Conservation (phyloP, 2,888 invertebrate genomes). For the Drosophila mayaguana region DNA sequence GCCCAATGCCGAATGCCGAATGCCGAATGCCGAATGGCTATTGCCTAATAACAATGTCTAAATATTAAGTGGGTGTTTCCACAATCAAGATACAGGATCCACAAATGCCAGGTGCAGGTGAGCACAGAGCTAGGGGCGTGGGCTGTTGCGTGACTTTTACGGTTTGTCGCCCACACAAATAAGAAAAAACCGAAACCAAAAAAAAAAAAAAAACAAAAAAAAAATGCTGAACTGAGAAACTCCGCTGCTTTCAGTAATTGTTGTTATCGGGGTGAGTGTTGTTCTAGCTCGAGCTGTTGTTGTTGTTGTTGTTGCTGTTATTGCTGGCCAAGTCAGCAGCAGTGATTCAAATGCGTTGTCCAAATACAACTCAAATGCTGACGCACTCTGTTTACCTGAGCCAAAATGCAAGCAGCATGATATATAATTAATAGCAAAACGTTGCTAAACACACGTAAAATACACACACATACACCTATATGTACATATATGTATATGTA, state of each 20-base stretch:
- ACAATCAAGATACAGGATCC: slow-evolving; percentile 8
- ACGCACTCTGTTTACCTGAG: slow-evolving; percentile 37
- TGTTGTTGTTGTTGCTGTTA: slow-evolving; percentile 3
- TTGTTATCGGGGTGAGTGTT: slow-evolving; percentile 42
- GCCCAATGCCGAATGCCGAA: not conserved
- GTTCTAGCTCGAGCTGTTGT: not conserved
- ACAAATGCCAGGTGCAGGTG: not conserved
- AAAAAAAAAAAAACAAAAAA: not conserved
- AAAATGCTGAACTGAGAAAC: not conserved
- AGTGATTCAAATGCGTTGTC: slow-evolving; percentile 42
- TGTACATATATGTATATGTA: not conserved
- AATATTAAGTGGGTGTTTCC: slow-evolving; percentile 10
- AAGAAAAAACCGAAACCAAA: not conserved
- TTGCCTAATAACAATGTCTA: slow-evolving; percentile 6
- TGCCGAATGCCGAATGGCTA: not conserved
- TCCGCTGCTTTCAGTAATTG: slow-evolving; percentile 55
- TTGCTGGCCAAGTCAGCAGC: slow-evolving; percentile 10
- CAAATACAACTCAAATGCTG: slow-evolving; percentile 30
- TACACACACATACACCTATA: slow-evolving; percentile 7
- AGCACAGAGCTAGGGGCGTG: not conserved
- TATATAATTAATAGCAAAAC: slow-evolving; percentile 13
- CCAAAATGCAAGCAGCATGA: slow-evolving; percentile 16
- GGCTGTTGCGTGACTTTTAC: slow-evolving; percentile 47
- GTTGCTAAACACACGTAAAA: slow-evolving; percentile 51
- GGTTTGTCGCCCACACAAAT: slow-evolving; percentile 33